A percentile compares a stretch with the other conserved stretches of the same genome.
Evolutionary conservation across 2,113 vertebrate genomes (phyloP).

Genomic region (Eidolon helvum): DNA sequence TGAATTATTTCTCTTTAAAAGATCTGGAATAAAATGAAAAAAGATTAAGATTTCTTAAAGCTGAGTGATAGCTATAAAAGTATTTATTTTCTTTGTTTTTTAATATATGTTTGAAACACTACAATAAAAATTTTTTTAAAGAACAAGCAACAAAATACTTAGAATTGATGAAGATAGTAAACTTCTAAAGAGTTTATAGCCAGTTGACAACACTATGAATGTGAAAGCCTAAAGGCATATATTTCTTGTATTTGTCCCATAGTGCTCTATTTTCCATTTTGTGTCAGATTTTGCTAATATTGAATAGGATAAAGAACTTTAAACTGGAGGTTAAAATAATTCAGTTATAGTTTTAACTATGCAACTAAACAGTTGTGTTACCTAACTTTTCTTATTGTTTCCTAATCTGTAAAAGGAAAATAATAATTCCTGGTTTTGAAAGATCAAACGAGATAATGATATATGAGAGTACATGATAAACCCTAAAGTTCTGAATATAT

Average conservation of each 20-base stretch:
- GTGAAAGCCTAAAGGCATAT: background rate
- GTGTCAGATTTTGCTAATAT: background rate
- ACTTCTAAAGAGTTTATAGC: background rate
- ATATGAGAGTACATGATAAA: background rate
- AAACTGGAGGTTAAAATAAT: slow-evolving; percentile 7
- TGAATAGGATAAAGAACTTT: background rate
- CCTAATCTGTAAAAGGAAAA: background rate
- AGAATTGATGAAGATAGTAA: background rate
- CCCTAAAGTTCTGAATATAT: background rate
- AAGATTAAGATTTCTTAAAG: background rate
- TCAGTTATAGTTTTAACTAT: background rate
- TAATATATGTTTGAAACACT: background rate
- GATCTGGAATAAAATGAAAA: background rate
- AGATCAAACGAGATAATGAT: background rate
- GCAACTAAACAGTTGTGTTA: background rate
- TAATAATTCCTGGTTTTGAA: background rate
- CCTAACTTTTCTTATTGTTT: background rate
- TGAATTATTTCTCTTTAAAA: background rate
- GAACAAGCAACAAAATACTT: background rate
- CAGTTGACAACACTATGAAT: background rate
- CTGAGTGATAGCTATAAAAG: background rate
- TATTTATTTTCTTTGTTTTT: background rate
- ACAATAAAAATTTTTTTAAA: background rate
- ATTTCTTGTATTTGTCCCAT: background rate
- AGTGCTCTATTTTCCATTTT: background rate